phyloP scores from a whole-genome alignment of 2,797 vertebrate genomes.

The Xyrichtys novacula region DNA sequence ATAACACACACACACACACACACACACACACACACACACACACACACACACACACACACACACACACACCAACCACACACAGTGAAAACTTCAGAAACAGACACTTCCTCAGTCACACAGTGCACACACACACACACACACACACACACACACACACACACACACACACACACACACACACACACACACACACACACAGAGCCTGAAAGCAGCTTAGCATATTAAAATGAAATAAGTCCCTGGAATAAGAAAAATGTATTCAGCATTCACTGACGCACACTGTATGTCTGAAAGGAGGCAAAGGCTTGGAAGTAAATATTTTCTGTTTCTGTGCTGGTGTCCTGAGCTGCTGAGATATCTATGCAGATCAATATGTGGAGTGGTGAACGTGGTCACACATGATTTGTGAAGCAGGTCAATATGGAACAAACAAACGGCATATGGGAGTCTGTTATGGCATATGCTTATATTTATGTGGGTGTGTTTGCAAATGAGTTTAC shows the following conservation, averaged over 20 bases:
- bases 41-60: background rate
- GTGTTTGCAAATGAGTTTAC: slow-evolving; percentile 64
- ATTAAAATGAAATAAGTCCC: slow-evolving; percentile 32
- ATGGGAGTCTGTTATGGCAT: background rate
- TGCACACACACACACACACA: background rate
- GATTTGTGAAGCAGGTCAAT: slow-evolving; percentile 39
- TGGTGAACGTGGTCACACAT: slow-evolving; percentile 12
- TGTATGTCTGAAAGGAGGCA: background rate
- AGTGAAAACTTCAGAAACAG: background rate
- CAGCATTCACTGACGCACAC: slow-evolving; percentile 19
- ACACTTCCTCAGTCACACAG: slow-evolving; percentile 2
- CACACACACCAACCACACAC: background rate
- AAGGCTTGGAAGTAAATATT: slow-evolving; percentile 8
- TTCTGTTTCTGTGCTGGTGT: background rate
- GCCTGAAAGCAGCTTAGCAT: slow-evolving; percentile 39
- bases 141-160: slow-evolving; percentile 1
- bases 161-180: background rate
- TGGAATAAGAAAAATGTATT: slow-evolving; percentile 34
- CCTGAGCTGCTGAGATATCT: slow-evolving; percentile 11
- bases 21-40: slow-evolving; percentile 4
- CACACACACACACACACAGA: slow-evolving; percentile 1
- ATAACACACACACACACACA: slow-evolving; percentile 26
- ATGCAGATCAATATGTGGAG: slow-evolving; percentile 51
- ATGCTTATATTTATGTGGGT: slow-evolving; percentile 20
- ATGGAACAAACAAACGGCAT: slow-evolving; percentile 8